Percentiles rank a stretch among this genome's conserved stretches.
Conservation (phyloP, 2,888 invertebrate species). For the Hartigia nigra region DNA sequence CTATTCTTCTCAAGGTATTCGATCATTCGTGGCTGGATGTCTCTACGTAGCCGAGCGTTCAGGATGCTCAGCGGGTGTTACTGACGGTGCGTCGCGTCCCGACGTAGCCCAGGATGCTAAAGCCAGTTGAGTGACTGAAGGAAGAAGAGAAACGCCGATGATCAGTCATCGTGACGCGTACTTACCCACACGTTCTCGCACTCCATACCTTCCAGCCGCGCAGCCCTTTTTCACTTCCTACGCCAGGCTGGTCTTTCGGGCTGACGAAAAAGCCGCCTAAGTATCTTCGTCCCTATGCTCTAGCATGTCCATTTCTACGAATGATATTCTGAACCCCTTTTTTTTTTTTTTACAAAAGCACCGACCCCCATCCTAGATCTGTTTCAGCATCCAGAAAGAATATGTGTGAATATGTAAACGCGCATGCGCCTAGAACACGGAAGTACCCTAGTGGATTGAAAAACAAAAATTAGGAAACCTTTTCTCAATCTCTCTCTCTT, state of each 20-base stretch:
- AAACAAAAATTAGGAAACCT: not conserved
- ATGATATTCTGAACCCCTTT: not conserved
- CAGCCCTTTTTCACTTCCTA: too few species aligned
- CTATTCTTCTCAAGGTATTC: conserved; percentile 14
- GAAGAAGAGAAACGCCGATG: conserved; percentile 46
- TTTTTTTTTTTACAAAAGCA: not conserved
- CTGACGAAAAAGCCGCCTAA: too few species aligned
- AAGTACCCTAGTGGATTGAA: too few species aligned
- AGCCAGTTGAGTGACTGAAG: conserved; percentile 48
- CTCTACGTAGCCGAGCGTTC: conserved; percentile 31
- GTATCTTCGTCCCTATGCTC: too few species aligned
- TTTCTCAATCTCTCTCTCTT: conserved; percentile 20
- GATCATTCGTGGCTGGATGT: conserved; percentile 23
- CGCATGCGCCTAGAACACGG: too few species aligned
- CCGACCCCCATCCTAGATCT: not conserved
- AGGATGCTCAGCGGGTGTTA: conserved; percentile 31
- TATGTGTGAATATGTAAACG: too few species aligned
- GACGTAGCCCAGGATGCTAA: conserved; percentile 25
- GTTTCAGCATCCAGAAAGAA: too few species aligned
- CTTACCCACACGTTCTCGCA: conserved; percentile 14
- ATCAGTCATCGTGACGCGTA: conserved; percentile 47
- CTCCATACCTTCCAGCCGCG: not conserved
- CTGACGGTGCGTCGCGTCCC: conserved; percentile 34
- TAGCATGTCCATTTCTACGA: too few species aligned
- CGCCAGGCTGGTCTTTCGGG: too few species aligned